A percentile compares a stretch with the other conserved stretches of the same genome.
Evolutionary conservation across 2,797 vertebrate genomes (phyloP).

Genomic region (Hozukius guyotensis): DNA sequence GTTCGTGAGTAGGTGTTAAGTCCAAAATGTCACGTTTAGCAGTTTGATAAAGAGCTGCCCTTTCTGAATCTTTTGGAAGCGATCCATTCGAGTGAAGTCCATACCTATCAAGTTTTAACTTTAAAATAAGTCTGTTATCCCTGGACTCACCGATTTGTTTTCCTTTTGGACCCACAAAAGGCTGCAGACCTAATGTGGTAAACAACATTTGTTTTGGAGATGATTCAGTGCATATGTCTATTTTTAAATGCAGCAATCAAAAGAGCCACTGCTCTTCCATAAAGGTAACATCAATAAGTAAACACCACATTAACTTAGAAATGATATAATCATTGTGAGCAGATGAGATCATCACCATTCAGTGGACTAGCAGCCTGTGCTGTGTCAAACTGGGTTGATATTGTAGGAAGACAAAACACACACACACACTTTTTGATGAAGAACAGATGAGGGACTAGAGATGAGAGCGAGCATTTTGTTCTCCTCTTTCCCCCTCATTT

Average conservation of each 20-base stretch:
- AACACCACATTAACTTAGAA: conserved; percentile 9
- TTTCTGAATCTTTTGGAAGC: background rate
- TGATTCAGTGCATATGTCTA: background rate
- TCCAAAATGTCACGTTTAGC: background rate
- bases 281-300: conserved; percentile 27
- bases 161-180: background rate
- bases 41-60: background rate
- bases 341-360: background rate
- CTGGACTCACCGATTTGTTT: background rate
- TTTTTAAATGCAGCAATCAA: background rate
- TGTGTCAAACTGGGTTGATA: background rate
- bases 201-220: background rate
- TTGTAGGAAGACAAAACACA: background rate
- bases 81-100: background rate
- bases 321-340: conserved; percentile 19
- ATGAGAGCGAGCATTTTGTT: conserved; percentile 25
- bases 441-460: conserved; percentile 33
- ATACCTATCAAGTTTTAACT: background rate
- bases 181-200: background rate
- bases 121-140: background rate
- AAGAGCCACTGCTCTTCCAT: background rate
- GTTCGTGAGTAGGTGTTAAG: background rate
- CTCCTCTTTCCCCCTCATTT: conserved; percentile 13
- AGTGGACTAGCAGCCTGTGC: background rate
- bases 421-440: background rate